phyloP scores from a whole-genome alignment of 35 echinoderm and acorn worm species.

The Strongylocentrotus purpuratus region DNA sequence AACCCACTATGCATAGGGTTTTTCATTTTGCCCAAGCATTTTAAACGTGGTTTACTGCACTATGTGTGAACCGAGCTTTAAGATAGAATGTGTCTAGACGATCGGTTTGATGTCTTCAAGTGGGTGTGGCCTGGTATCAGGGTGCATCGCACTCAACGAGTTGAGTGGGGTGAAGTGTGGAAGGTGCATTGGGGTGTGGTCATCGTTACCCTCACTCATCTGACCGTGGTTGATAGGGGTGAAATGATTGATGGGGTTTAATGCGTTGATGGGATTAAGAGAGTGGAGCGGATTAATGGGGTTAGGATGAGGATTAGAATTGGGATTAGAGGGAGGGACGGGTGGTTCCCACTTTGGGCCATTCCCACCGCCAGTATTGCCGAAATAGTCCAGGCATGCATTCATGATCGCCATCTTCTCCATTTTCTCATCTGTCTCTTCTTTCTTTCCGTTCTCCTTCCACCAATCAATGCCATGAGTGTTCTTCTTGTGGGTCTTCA shows the following conservation, averaged over 20 bases:
- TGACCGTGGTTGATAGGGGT: neutral
- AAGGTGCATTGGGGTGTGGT: neutral
- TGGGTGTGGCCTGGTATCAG: neutral
- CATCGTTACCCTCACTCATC: neutral
- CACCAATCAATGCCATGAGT: slow-evolving; percentile 72
- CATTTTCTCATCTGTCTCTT: slow-evolving; percentile 5
- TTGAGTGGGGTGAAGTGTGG: neutral
- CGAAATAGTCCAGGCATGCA: slow-evolving; percentile 43
- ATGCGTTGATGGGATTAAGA: slow-evolving; percentile 1
- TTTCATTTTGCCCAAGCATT: too few species aligned
- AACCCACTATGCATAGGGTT: too few species aligned
- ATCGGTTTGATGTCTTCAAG: slow-evolving; percentile 34
- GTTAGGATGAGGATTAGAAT: neutral
- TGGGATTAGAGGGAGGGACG: neutral
- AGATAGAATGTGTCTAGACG: neutral
- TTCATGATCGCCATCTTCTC: slow-evolving; percentile 45
- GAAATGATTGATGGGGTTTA: slow-evolving; percentile 28
- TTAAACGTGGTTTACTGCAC: too few species aligned
- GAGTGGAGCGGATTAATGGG: slow-evolving; percentile 14
- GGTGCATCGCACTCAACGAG: neutral
- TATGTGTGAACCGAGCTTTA: neutral
- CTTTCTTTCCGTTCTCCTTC: slow-evolving; percentile 48
- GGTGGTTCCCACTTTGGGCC: neutral
- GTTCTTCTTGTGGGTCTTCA: slow-evolving; percentile 76
- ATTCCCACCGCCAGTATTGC: slow-evolving; percentile 28